Percentiles rank a stretch among this genome's conserved stretches.
phyloP scores from a whole-genome alignment of 2,888 invertebrate genomes.

The Dyspetes luteomarginatus region DNA sequence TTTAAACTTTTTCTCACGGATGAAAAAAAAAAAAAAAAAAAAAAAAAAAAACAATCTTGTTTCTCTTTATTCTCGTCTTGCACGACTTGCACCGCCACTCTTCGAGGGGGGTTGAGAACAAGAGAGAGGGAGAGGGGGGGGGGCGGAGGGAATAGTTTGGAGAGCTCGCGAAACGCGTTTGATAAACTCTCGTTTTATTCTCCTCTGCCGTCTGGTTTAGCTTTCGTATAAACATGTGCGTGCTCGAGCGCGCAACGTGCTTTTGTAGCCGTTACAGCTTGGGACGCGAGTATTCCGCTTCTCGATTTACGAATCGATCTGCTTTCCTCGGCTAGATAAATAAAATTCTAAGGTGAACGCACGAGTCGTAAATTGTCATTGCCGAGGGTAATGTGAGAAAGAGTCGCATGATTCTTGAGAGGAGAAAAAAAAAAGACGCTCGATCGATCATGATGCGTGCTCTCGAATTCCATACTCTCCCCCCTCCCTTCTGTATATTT shows the following conservation, averaged over 20 bases:
- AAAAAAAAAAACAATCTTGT: too few species aligned
- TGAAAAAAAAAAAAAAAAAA: neutral
- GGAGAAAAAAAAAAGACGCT: conserved; percentile 34
- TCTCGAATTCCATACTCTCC: conserved; percentile 33
- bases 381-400: conserved; percentile 4
- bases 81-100: too few species aligned
- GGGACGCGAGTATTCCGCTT: conserved; percentile 29
- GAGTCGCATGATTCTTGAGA: conserved; percentile 40
- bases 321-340: conserved; percentile 18
- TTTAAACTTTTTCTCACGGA: neutral
- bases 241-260: conserved; percentile 40
- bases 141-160: too few species aligned
- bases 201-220: neutral
- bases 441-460: conserved; percentile 51
- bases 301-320: conserved; percentile 54
- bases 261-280: conserved; percentile 9
- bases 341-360: conserved; percentile 31
- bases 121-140: neutral
- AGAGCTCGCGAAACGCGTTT: conserved; percentile 2
- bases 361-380: neutral
- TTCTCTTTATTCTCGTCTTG: too few species aligned
- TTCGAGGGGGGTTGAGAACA: too few species aligned
- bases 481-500: neutral
- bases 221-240: conserved; percentile 35
- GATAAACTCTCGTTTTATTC: conserved; percentile 16